Conservation (phyloP, 2,888 invertebrate species). For the Metacarcinus magister region DNA sequence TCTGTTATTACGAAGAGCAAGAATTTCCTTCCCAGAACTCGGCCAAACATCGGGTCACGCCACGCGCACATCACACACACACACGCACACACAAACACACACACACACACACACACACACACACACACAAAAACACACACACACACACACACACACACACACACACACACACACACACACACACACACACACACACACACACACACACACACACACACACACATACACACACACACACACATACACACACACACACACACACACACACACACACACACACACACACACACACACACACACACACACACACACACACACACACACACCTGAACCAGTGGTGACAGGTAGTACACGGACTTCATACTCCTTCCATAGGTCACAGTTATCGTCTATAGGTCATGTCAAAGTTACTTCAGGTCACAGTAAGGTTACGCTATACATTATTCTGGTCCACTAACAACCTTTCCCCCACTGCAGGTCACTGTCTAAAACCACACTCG, state of each 20-base stretch:
- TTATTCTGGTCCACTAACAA: too few species aligned
- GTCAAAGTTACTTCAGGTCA: too few species aligned
- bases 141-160: constrained; percentile 44
- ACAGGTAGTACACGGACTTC: not conserved
- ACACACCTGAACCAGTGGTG: not conserved
- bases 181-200: not conserved
- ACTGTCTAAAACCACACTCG: too few species aligned
- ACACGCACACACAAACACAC: constrained; percentile 1
- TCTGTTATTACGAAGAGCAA: too few species aligned
- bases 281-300: constrained; percentile 48
- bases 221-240: not conserved
- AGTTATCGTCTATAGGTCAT: too few species aligned
- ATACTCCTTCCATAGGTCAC: not conserved
- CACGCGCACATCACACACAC: too few species aligned
- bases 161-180: constrained; percentile 51
- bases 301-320: constrained; percentile 53
- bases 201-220: not conserved
- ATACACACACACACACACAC: not conserved
- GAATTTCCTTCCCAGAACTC: too few species aligned
- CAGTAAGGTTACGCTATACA: too few species aligned
- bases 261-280: constrained; percentile 12
- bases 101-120: constrained; percentile 35
- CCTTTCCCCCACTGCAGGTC: too few species aligned
- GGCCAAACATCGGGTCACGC: too few species aligned
- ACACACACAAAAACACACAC: constrained; percentile 5